Evolutionary conservation across 1,140 invertebrate genomes (phyloP), one percentile per base, ranked within the genome.

Genomic region (Neotoxoptera formosana): DNA sequence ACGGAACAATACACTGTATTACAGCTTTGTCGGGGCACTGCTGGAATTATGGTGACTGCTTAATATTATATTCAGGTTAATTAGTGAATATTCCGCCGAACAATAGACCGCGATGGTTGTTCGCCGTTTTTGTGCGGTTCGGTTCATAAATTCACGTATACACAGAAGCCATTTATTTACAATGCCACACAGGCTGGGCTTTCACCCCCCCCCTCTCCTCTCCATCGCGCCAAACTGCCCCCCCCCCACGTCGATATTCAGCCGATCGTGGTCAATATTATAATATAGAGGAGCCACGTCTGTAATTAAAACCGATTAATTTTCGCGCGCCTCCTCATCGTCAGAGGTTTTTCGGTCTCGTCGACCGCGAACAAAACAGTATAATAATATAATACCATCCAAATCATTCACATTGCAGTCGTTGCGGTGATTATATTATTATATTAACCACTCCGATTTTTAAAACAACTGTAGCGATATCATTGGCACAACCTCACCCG

Each of bases 41-140:
- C 51, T 53, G 21, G 30, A 76, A 76, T 76, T 76, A n/a, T 76
- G 30, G 60, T 76, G 60, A 76, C 60, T 76, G 60, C 60, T 67
- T 67, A 67, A 67, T 67, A 76, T 76, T n/a, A 76, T 76, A 76
- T 76, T n/a, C 60, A 76, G 60, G 60, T 76, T 76, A 76, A 76
- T 76, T 76, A 76, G 60, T 76, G 60, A 76, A n/a, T 76, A 76
- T 76, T 17, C 60, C 60, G 7, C 7, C 14, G 60, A 76, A 76
- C 60, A 76, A 76, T 76, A 0, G 17, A 53, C 51, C 51, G 51
- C 51, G 51, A n/a, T n/a, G n/a, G 60, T 76, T n/a, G 30, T n/a
- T 76, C 60, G 30, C 17, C 60, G 60, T 76, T 76, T 76, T 76
- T 76, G 60, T 76, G 30, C 30, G 4, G 60, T 76, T 30, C 0